phyloP scores from a whole-genome alignment of 1,140 invertebrate genomes.

The Drosophila burlai region DNA sequence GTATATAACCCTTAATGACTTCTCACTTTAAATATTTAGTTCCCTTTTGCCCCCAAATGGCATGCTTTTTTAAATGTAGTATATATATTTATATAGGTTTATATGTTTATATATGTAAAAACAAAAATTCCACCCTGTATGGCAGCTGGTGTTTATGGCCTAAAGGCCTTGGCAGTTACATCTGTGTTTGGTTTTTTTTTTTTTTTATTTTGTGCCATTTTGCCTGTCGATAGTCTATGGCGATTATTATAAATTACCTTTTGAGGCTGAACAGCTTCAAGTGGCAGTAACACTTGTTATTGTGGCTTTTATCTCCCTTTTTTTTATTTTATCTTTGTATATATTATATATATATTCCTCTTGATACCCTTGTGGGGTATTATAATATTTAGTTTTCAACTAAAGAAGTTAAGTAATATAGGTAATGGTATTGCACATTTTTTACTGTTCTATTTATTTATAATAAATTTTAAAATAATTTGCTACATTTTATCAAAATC shows the following conservation, averaged over 20 bases:
- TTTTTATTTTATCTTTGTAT: neutral
- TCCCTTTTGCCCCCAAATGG: neutral
- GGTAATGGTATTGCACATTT: neutral
- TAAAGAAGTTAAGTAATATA: too few relatives aligned
- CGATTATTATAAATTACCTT: slow-evolving; percentile 70
- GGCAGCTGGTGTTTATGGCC: slow-evolving; percentile 48
- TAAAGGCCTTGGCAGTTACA: slow-evolving; percentile 35
- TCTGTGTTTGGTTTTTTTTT: neutral
- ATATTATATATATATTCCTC: too few relatives aligned
- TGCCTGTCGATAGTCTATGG: slow-evolving; percentile 50
- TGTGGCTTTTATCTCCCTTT: slow-evolving; percentile 13
- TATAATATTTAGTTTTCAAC: neutral
- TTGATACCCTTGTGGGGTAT: neutral
- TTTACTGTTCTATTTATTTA: too few relatives aligned
- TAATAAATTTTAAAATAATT: too few relatives aligned
- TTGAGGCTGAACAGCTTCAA: slow-evolving; percentile 33
- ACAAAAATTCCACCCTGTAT: slow-evolving; percentile 23
- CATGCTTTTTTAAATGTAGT: neutral
- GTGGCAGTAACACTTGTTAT: slow-evolving; percentile 32
- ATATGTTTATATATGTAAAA: neutral
- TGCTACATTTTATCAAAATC: too few relatives aligned
- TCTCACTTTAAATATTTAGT: slow-evolving; percentile 12
- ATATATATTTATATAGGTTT: neutral
- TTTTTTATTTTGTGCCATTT: slow-evolving; percentile 1
- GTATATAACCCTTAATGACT: slow-evolving; percentile 4